phyloP scores from a whole-genome alignment of 2,888 invertebrate species.

The Himalopsyche anomala region DNA sequence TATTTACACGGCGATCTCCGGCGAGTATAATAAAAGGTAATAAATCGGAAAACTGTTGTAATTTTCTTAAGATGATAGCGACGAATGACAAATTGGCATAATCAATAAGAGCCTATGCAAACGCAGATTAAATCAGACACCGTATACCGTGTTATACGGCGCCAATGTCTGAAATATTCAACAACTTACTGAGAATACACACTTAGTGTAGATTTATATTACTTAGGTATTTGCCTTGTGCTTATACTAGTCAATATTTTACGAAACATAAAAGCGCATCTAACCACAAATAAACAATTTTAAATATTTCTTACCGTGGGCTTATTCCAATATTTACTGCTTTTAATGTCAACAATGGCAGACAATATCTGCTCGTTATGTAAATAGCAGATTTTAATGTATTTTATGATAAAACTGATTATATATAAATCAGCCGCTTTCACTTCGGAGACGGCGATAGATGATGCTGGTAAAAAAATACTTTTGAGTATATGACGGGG shows the following conservation, averaged over 20 bases:
- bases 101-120: slow-evolving; percentile 4
- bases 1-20: slow-evolving; percentile 4
- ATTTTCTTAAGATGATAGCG: slow-evolving; percentile 7
- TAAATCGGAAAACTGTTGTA: slow-evolving; percentile 16
- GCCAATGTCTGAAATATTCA: background rate
- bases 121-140: slow-evolving; percentile 21
- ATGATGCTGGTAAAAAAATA: too few relatives aligned
- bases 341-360: too few relatives aligned
- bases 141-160: background rate
- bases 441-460: too few relatives aligned
- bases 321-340: too few relatives aligned
- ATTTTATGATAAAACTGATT: too few relatives aligned
- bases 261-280: too few relatives aligned
- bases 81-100: background rate
- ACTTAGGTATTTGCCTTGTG: background rate
- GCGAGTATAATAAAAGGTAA: background rate
- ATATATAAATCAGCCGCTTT: too few relatives aligned
- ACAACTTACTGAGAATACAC: background rate
- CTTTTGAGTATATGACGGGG: too few relatives aligned
- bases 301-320: too few relatives aligned
- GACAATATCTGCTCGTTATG: too few relatives aligned
- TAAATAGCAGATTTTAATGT: too few relatives aligned
- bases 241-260: background rate
- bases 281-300: too few relatives aligned
- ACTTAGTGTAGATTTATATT: background rate